Conservation (phyloP, 2,113 vertebrate genomes). For the Peromyscus californicus region DNA sequence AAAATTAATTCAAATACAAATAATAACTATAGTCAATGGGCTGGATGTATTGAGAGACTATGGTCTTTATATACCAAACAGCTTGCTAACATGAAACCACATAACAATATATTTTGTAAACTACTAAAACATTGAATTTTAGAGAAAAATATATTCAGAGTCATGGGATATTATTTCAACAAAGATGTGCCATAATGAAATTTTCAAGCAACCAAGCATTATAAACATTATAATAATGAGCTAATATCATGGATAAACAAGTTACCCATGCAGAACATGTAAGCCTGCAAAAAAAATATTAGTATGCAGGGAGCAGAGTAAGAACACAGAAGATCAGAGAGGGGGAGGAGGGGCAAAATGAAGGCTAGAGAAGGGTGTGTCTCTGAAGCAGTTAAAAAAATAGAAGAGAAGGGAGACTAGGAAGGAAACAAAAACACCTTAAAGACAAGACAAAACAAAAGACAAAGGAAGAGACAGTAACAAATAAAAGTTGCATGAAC, state of each 20-base stretch:
- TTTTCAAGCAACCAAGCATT: constrained; percentile 40
- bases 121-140: constrained; percentile 38
- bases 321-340: neutral
- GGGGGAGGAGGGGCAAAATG: neutral
- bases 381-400: neutral
- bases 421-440: neutral
- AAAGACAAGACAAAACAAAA: neutral
- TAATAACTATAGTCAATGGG: neutral
- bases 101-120: constrained; percentile 37
- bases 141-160: constrained; percentile 41
- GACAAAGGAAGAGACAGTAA: neutral
- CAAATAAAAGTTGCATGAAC: neutral
- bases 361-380: rapidly evolving
- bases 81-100: constrained; percentile 3
- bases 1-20: neutral
- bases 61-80: neutral
- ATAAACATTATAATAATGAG: constrained; percentile 37
- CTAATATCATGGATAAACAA: constrained; percentile 6
- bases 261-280: neutral
- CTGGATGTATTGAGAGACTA: neutral
- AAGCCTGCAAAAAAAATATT: neutral
- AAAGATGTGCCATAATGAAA: constrained; percentile 53
- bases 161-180: constrained; percentile 61
- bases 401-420: neutral
- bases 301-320: neutral